Base-by-base conservation (phyloP, 2,888 invertebrate species). In the Alcis repandata region DNA sequence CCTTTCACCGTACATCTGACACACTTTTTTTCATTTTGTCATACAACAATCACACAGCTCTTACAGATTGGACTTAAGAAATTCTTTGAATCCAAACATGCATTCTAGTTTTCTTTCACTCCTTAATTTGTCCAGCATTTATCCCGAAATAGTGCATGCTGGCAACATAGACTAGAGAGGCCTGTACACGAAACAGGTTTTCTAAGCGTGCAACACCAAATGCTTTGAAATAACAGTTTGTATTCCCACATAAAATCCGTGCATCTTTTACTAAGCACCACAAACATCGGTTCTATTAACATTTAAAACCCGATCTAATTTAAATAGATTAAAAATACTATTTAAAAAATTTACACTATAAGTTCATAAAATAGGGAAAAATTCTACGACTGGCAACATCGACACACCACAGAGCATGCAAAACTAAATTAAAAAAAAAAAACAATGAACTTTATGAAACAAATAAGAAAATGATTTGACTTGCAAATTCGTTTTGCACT, bases 151-250 rank as follows among this genome's bases (percentile, higher is more conserved):
- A 82, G 78, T 69, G 78, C 91, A 91, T 92, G 91, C 92, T 83
- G 84, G 83, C 79, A 82, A 73, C 77, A 59, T 64, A 74, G 6
- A n/a, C n/a, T n/a, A n/a, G n/a, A 9, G 2, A 38, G 70, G 77
- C 82, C 85, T 83, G 83, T 82, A 74, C 68, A 66, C 52, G 43
- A 77, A 78, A 82, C 77, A 83, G 82, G 79, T 78, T 80, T 76
- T 79, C 79, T 41, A 89, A 88, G 91, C 92, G 92, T 92, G 92
- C 90, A 85, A 89, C 83, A 88, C 88, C 83, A 72, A 82, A 84
- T 87, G 87, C 86, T 71, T 75, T 73, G 79, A 80, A 78, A 78
- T 73, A 75, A 65, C 78, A 80, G 80, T 79, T 77, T 76, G 76
- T 73, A 81, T 70, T 77, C 73, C 75, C 76, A 75, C 65, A 79